These are phyloP conservation scores for Chiloscyllium punctatum DNA, from an alignment of 2,797 vertebrate species.

Conservation along the genomic window DNA sequence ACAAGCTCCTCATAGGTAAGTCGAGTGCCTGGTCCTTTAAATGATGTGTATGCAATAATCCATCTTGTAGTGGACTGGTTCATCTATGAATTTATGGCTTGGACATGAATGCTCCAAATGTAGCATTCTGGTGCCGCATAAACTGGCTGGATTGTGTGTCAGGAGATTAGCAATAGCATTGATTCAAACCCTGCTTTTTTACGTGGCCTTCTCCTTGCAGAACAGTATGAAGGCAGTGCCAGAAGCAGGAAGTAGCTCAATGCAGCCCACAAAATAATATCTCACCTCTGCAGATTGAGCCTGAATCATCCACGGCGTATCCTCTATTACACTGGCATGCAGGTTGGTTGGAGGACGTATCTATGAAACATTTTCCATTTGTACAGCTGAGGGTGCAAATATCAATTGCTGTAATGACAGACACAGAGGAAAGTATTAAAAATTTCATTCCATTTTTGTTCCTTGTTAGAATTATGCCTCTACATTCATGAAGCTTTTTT, in stretches of 20 bases:
- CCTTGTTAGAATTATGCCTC: background rate
- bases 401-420: background rate
- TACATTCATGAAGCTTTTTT: background rate
- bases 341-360: background rate
- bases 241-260: background rate
- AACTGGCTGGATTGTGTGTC: background rate
- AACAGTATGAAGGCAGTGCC: background rate
- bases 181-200: background rate
- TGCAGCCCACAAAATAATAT: background rate
- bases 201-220: background rate
- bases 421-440: background rate
- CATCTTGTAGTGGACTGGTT: background rate
- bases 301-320: background rate
- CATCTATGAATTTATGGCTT: background rate
- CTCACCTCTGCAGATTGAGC: background rate
- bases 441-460: background rate
- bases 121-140: background rate
- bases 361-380: background rate
- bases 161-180: background rate
- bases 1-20: no score
- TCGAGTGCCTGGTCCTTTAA: no score
- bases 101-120: background rate
- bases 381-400: background rate
- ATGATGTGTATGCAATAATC: no score
- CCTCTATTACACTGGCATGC: background rate